A percentile compares a stretch with the other conserved stretches of the same genome.
phyloP scores from a whole-genome alignment of 2,888 invertebrate genomes.

The Nomada hirtipes region DNA sequence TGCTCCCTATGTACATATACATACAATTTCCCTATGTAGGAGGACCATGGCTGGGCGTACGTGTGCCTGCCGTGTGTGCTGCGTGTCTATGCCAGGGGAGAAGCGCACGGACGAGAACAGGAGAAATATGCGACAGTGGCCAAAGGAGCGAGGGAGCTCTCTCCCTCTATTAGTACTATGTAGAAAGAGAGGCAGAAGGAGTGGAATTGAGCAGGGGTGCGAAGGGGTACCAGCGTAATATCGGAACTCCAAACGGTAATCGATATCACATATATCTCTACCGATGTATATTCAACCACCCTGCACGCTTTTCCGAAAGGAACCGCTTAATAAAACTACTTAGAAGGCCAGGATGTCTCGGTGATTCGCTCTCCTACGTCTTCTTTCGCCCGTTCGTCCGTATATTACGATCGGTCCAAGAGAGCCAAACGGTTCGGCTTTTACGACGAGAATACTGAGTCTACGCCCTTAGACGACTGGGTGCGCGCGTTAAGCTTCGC shows the following conservation, averaged over 20 bases:
- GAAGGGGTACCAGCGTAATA: slow-evolving; percentile 78
- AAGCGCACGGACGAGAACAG: slow-evolving; percentile 36
- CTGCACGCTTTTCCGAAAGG: slow-evolving; percentile 72
- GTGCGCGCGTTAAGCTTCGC: slow-evolving; percentile 31
- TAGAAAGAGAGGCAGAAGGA: slow-evolving; percentile 7
- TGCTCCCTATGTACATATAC: slow-evolving; percentile 17
- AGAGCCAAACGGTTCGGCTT: slow-evolving; percentile 51
- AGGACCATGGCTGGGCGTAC: slow-evolving; percentile 29
- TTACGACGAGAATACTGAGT: slow-evolving; percentile 57
- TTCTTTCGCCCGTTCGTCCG: slow-evolving; percentile 43
- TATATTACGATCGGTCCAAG: slow-evolving; percentile 66
- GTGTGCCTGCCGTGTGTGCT: neutral
- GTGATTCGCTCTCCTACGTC: slow-evolving; percentile 42
- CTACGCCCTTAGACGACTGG: slow-evolving; percentile 41
- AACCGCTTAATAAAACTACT: slow-evolving; percentile 76
- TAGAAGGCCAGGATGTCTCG: slow-evolving; percentile 63
- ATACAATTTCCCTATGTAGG: slow-evolving; percentile 63
- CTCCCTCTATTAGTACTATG: no score
- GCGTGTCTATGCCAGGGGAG: slow-evolving; percentile 50
- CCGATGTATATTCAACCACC: slow-evolving; percentile 76
- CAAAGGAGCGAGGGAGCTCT: slow-evolving; percentile 12
- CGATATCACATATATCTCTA: slow-evolving; percentile 79
- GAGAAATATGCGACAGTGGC: slow-evolving; percentile 63
- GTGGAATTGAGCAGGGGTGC: slow-evolving; percentile 47
- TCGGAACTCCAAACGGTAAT: slow-evolving; percentile 81